Conservation (phyloP, 2,113 vertebrate species). For the Bucco capensis region DNA sequence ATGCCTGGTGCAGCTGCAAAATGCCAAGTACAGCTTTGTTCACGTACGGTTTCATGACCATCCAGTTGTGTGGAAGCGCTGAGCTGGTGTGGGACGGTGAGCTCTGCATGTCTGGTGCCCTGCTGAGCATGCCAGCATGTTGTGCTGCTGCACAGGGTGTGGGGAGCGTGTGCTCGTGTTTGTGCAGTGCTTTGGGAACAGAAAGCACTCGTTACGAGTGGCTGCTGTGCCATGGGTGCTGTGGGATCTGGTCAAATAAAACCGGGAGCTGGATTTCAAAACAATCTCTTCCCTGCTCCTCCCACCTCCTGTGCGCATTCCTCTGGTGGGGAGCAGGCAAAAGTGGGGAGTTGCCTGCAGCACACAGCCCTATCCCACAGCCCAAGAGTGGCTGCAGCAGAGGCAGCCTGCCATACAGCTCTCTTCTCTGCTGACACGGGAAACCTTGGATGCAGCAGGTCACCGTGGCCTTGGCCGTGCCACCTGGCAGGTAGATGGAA, state of each 20-base stretch:
- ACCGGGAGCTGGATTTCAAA: slow-evolving; percentile 29
- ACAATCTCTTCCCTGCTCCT: slow-evolving; percentile 26
- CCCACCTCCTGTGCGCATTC: neutral
- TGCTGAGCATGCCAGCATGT: neutral
- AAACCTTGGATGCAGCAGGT: neutral
- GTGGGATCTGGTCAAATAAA: slow-evolving; percentile 30
- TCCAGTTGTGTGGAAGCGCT: neutral
- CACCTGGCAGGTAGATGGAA: rapidly evolving
- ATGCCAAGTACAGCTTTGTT: neutral
- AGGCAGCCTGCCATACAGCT: too few relatives aligned
- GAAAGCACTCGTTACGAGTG: neutral
- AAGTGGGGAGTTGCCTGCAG: neutral
- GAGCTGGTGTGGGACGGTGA: neutral
- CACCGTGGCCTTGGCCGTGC: neutral
- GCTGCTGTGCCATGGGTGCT: neutral
- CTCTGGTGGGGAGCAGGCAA: neutral
- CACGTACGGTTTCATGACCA: neutral
- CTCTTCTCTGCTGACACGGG: neutral
- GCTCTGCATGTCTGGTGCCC: neutral
- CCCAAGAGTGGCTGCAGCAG: rapidly evolving
- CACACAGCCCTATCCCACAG: neutral
- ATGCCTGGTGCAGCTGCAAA: neutral
- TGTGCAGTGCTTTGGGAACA: neutral
- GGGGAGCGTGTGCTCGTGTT: neutral
- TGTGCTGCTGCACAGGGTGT: neutral